phyloP scores from a whole-genome alignment of 2,888 invertebrate species.

The Hydrotaea cyrtoneurina region DNA sequence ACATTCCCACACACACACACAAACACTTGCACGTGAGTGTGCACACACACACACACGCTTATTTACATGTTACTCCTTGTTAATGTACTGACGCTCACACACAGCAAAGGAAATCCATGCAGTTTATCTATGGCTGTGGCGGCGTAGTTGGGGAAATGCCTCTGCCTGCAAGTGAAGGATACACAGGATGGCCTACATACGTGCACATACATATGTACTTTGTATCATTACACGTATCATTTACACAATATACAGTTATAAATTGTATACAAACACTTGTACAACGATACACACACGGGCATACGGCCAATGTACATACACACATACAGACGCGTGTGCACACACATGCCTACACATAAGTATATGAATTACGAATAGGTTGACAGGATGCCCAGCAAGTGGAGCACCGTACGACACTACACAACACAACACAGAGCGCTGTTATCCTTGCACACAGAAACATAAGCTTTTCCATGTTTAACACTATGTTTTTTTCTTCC shows the following conservation, averaged over 20 bases:
- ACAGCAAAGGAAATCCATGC: not conserved
- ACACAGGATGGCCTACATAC: not conserved
- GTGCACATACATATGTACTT: not conserved
- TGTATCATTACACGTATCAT: slow-evolving; percentile 47
- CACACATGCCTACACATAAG: slow-evolving; percentile 78
- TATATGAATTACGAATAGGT: slow-evolving; percentile 79
- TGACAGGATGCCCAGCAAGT: slow-evolving; percentile 73
- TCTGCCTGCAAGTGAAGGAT: not conserved
- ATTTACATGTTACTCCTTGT: not conserved
- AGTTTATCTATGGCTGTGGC: not conserved
- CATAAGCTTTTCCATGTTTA: slow-evolving; percentile 40
- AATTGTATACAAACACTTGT: slow-evolving; percentile 22
- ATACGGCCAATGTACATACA: slow-evolving; percentile 16
- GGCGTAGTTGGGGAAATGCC: not conserved
- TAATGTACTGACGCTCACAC: not conserved
- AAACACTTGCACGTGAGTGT: not conserved
- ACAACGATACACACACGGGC: slow-evolving; percentile 12
- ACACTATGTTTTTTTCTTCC: slow-evolving; percentile 21
- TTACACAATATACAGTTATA: slow-evolving; percentile 50
- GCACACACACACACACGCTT: not conserved
- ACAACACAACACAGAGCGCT: not conserved
- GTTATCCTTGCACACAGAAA: slow-evolving; percentile 20
- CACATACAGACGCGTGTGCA: slow-evolving; percentile 54
- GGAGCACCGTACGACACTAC: not conserved
- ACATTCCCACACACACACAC: not conserved